Base-by-base conservation (phyloP, 2,797 vertebrate genomes). In the Sebastes hopkinsi region DNA sequence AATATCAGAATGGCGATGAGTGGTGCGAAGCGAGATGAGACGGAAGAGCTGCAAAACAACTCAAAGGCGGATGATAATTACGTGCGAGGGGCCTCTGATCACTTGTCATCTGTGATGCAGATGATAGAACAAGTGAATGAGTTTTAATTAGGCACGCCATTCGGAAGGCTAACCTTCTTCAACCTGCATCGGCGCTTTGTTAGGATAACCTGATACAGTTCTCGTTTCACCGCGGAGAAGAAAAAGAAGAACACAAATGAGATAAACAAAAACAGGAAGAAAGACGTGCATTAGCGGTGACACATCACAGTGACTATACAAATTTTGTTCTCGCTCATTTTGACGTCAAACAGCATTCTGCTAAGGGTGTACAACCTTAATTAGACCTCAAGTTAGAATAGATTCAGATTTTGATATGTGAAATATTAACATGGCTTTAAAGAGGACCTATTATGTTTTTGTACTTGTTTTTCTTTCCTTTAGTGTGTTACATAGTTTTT, bases 101-200 rank as follows among this genome's bases (percentile, higher is more conserved):
- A 83, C 87, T 89, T 95, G 94, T 95, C 94, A 93, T 92, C 88
- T 88, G 91, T 89, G 93, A 92, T 92, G 90, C 91, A 87, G 89
- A 83, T 74, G 88, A 93, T 89, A 87, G 87, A 88, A 85, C 88
- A 87, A 92, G 90, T 89, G 92, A 93, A 90, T 88, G 76, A 52
- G 87, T 90, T 94, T 92, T 96, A 95, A 95, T 96, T 95, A 95
- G 93, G 55, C 55, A 4, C 74, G 82, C 80, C 77, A 79, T 89
- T 89, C 68, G 67, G 80, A 72, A 79, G 81, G 50, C 69, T 87
- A 87, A 90, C 86, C 85, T 89, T 77, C 86, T 84, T 80, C 84
- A 89, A 87, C 88, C 90, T 77, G 85, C 66, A 20, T 81, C 77
- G 9, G 52, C 68, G 84, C 87, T 90, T 87, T 90, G 86, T 91